A percentile compares a stretch with the other conserved stretches of the same genome.
Evolutionary conservation across 2,888 invertebrate species (phyloP).

Genomic region (Cosmia trapezina): DNA sequence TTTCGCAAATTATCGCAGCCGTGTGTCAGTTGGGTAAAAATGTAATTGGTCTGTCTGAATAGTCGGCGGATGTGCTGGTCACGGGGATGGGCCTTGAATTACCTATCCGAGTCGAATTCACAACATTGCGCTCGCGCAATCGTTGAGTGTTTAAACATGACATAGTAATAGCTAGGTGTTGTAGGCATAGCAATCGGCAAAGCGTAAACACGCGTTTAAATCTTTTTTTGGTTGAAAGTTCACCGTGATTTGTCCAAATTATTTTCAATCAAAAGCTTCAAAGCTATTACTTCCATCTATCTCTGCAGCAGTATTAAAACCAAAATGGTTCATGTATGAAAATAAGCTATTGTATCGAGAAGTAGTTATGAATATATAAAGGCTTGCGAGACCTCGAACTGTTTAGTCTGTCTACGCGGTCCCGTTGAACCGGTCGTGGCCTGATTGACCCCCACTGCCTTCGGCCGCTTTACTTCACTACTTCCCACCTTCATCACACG

Average conservation of each 20-base stretch:
- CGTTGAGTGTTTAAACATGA: conserved; percentile 67
- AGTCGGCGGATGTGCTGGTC: conserved; percentile 82
- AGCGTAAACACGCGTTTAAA: conserved; percentile 34
- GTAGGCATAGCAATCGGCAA: conserved; percentile 43
- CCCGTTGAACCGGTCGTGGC: conserved; percentile 82
- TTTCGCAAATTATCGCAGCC: conserved; percentile 47
- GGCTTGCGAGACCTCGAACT: conserved; percentile 81
- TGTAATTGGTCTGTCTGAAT: conserved; percentile 73
- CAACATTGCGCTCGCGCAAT: conserved; percentile 76
- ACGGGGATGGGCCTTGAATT: conserved; percentile 85
- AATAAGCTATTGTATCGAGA: conserved; percentile 63
- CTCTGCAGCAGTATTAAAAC: conserved; percentile 3
- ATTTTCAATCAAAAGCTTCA: conserved; percentile 12
- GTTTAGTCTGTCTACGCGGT: conserved; percentile 84
- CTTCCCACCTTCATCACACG: conserved; percentile 67
- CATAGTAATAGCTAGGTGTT: conserved; percentile 67
- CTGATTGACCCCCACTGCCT: conserved; percentile 70
- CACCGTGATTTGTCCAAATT: not conserved
- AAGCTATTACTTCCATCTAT: not conserved
- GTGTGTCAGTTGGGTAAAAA: conserved; percentile 50
- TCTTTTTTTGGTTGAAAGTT: conserved; percentile 13
- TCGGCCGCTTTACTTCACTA: conserved; percentile 51
- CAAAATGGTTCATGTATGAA: conserved; percentile 40
- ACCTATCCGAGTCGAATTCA: conserved; percentile 80
- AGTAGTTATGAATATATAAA: conserved; percentile 84